Conservation (phyloP, 2,888 invertebrate genomes). For the Caenorhabditis becei region DNA sequence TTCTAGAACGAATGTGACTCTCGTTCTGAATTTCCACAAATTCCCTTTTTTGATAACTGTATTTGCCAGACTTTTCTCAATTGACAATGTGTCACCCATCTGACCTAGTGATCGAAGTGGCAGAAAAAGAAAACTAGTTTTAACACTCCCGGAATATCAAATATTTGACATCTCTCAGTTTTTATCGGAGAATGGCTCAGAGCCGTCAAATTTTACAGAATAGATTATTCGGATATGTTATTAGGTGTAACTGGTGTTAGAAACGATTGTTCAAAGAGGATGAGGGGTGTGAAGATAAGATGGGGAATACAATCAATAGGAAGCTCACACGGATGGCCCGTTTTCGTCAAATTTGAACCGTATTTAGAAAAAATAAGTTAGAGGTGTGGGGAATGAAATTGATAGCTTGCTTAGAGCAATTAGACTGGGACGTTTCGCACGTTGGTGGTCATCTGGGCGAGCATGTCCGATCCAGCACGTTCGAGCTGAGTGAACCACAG, state of each 20-base stretch:
- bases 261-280: not conserved
- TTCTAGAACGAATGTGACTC: not conserved
- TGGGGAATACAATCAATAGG: not conserved
- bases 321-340: slow-evolving; percentile 56
- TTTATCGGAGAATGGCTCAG: slow-evolving; percentile 27
- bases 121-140: slow-evolving; percentile 4
- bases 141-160: slow-evolving; percentile 14
- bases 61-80: no score
- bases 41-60: no score
- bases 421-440: slow-evolving; percentile 26
- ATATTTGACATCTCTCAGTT: slow-evolving; percentile 50
- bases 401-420: not conserved
- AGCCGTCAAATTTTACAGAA: slow-evolving; percentile 12
- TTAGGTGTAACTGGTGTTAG: slow-evolving; percentile 34
- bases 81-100: not conserved
- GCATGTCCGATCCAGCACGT: slow-evolving; percentile 45
- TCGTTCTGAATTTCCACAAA: not conserved
- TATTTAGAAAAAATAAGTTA: slow-evolving; percentile 16
- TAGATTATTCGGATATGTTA: slow-evolving; percentile 41
- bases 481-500: slow-evolving; percentile 57
- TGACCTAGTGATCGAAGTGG: not conserved
- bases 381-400: not conserved
- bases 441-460: slow-evolving; percentile 44
- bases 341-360: slow-evolving; percentile 54
- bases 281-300: not conserved